These are phyloP conservation scores for Drosophila kanekoi DNA, from an alignment of 2,888 invertebrate species.

Conservation along the genomic window DNA sequence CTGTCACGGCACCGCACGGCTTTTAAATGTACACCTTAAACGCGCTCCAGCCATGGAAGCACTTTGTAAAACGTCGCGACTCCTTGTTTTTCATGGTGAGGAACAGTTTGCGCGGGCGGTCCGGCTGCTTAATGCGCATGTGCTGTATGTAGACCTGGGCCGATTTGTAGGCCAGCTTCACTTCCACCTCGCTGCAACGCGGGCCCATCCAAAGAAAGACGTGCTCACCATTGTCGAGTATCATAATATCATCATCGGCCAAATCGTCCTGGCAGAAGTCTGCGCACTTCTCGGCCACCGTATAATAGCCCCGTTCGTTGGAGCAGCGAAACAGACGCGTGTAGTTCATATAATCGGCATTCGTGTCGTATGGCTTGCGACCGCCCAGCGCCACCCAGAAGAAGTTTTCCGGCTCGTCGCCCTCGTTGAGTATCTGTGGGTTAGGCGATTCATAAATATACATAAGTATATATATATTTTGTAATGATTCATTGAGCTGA, in stretches of 20 bases:
- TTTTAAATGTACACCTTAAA: constrained; percentile 88
- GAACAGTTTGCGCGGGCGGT: constrained; percentile 95
- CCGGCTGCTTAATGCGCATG: constrained; percentile 97
- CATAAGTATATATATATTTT: background rate
- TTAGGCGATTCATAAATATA: too few relatives aligned
- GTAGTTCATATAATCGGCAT: constrained; percentile 96
- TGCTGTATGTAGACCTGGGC: constrained; percentile 99
- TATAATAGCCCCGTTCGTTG: constrained; percentile 99
- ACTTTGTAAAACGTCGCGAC: constrained; percentile 96
- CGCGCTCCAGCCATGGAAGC: constrained; percentile 99
- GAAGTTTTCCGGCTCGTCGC: constrained; percentile 98
- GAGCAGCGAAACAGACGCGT: constrained; percentile 98
- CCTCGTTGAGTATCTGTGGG: constrained; percentile 92
- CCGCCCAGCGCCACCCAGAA: constrained; percentile 99
- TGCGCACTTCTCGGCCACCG: constrained; percentile 98
- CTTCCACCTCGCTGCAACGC: constrained; percentile 98
- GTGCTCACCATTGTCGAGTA: constrained; percentile 98
- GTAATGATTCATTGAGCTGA: background rate
- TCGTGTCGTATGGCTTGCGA: constrained; percentile 93
- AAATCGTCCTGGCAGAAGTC: constrained; percentile 93
- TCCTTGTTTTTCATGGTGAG: constrained; percentile 98
- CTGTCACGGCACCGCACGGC: constrained; percentile 67
- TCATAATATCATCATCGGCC: constrained; percentile 99
- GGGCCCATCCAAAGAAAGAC: constrained; percentile 99
- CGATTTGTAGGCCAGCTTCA: constrained; percentile 98